Percentiles rank a stretch among this genome's conserved stretches.
Evolutionary conservation across 2,113 vertebrate species (phyloP).

Genomic region (Formicarius rufipectus): DNA sequence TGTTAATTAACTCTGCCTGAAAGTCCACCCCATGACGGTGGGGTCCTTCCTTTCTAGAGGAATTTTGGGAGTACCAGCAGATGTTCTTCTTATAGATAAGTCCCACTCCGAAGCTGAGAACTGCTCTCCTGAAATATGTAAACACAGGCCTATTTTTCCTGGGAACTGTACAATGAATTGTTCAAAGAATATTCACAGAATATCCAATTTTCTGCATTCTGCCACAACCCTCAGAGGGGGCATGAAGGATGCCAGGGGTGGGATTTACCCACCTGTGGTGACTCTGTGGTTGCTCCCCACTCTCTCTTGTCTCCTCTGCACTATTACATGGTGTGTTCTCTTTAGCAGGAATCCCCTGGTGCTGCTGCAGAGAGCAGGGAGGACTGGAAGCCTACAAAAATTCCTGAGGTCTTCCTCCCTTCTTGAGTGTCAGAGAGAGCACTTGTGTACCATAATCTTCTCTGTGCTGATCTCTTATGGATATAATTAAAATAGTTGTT

Average conservation of each 20-base stretch:
- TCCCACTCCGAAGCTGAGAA: no score
- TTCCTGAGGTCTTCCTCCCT: neutral
- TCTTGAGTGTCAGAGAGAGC: neutral
- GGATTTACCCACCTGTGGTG: accelerated
- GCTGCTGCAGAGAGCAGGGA: neutral
- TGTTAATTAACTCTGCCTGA: no score
- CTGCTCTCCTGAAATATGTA: no score
- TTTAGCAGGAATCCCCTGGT: neutral
- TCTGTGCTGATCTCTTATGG: neutral
- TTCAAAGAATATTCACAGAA: no score
- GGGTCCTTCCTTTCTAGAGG: no score
- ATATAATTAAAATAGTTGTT: neutral
- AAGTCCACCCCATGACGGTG: no score
- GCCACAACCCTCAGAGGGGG: neutral
- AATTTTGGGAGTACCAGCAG: no score
- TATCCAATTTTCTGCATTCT: no score
- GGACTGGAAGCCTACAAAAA: neutral
- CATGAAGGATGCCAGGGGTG: no score
- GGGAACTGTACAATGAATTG: no score
- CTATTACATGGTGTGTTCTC: accelerated
- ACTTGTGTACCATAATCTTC: neutral
- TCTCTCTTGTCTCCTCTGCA: neutral
- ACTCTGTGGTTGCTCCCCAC: neutral
- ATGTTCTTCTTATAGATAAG: no score
- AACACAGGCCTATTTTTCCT: no score